Conservation (phyloP, 2,797 vertebrate species). For the Falco concolor region DNA sequence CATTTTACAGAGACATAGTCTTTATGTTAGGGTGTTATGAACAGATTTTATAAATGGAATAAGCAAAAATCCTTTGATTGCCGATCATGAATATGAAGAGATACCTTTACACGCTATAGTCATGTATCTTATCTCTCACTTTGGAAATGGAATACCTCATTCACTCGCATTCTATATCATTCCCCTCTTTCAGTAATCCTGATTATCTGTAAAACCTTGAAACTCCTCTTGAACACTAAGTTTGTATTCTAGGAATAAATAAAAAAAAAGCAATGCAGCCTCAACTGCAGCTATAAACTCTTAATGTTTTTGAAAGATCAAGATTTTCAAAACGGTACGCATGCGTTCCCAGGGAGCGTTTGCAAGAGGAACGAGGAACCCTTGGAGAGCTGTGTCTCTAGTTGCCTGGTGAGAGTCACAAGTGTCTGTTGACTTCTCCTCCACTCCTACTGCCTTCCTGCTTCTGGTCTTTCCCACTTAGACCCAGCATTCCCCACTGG, state of each 20-base stretch:
- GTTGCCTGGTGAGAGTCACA: not conserved
- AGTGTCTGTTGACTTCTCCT: not conserved
- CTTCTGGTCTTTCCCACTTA: not conserved
- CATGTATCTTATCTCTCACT: not conserved
- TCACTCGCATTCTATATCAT: not conserved
- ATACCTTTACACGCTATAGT: not conserved
- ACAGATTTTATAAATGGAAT: not conserved
- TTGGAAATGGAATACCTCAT: not conserved
- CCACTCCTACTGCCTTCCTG: not conserved
- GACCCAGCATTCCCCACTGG: not conserved
- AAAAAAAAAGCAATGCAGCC: not conserved
- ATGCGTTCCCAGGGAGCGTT: not conserved
- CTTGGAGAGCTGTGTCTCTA: not conserved
- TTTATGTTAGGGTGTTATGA: not conserved
- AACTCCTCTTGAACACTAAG: not conserved
- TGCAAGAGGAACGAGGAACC: not conserved
- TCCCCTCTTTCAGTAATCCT: not conserved
- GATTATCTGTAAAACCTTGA: not conserved
- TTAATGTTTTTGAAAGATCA: not conserved
- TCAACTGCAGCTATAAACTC: not conserved
- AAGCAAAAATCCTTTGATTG: not conserved
- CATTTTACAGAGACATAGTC: not conserved
- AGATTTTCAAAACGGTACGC: not conserved
- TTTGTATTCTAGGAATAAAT: not conserved
- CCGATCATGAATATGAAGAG: not conserved